phyloP scores from a whole-genome alignment of 2,888 invertebrate genomes.

The Tubiluchus corallicola region DNA sequence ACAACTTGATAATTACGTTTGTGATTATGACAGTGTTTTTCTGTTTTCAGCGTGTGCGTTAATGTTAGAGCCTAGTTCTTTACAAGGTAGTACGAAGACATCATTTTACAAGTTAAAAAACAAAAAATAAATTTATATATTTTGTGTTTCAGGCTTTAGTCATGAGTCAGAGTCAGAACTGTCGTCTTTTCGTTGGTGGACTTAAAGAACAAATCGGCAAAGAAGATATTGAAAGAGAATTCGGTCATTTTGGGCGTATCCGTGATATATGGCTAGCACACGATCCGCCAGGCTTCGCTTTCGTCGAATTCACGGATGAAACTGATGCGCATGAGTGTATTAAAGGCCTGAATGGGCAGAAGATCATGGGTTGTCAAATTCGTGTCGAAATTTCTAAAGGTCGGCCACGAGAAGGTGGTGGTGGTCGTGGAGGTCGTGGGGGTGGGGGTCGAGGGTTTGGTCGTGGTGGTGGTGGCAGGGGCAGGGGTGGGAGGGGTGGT shows the following conservation, averaged over 20 bases:
- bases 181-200: slow-evolving; percentile 70
- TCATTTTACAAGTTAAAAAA: too few relatives aligned
- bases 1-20: too few relatives aligned
- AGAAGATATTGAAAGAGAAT: slow-evolving; percentile 73
- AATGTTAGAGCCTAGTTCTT: too few relatives aligned
- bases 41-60: too few relatives aligned
- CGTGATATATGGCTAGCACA: slow-evolving; percentile 84
- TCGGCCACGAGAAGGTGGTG: slow-evolving; percentile 17
- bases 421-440: slow-evolving; percentile 7
- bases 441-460: slow-evolving; percentile 6
- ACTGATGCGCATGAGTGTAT: slow-evolving; percentile 77
- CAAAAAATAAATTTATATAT: too few relatives aligned
- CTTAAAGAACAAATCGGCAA: slow-evolving; percentile 71
- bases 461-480: slow-evolving; percentile 26
- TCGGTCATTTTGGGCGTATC: slow-evolving; percentile 75
- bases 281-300: slow-evolving; percentile 83
- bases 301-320: slow-evolving; percentile 73
- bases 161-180: neutral
- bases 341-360: slow-evolving; percentile 66
- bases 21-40: too few relatives aligned
- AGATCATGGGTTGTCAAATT: slow-evolving; percentile 65
- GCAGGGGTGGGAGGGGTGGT: slow-evolving; percentile 26
- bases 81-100: too few relatives aligned
- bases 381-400: slow-evolving; percentile 64
- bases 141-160: too few relatives aligned